A percentile compares a stretch with the other conserved stretches of the same genome.
phyloP scores from a whole-genome alignment of 1,140 invertebrate species.

The Musca domestica region DNA sequence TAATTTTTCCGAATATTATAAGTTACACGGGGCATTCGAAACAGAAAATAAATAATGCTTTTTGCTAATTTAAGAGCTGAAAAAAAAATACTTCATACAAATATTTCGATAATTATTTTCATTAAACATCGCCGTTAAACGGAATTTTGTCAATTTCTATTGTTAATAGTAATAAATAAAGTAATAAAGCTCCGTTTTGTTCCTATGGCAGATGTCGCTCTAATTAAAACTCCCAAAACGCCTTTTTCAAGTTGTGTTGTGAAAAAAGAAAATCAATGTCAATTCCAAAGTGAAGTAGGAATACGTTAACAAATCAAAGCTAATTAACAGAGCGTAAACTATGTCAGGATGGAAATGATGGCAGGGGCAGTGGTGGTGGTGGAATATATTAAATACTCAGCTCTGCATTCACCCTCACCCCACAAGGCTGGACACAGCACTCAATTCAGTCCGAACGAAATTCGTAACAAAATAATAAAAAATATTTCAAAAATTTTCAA shows the following conservation, averaged over 20 bases:
- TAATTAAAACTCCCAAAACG: constrained; percentile 22
- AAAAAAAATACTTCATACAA: no score
- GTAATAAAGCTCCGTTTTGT: no score
- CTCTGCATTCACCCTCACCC: neutral
- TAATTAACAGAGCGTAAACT: constrained; percentile 29
- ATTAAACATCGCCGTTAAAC: no score
- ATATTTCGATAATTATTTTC: no score
- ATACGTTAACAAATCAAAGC: constrained; percentile 25
- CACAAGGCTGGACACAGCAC: neutral
- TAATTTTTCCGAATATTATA: no score
- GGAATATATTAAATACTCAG: neutral
- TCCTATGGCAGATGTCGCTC: constrained; percentile 15
- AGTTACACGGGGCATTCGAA: no score
- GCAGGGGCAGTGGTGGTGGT: neutral
- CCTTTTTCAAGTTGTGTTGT: neutral
- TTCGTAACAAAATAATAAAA: constrained; percentile 20
- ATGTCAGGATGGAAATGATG: neutral
- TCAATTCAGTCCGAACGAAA: constrained; percentile 13
- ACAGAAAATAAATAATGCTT: no score
- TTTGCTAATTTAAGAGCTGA: no score
- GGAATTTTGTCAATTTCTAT: no score
- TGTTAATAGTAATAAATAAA: no score
- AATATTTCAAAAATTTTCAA: constrained; percentile 9
- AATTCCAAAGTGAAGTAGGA: neutral
- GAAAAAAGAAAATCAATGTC: constrained; percentile 17